Evolutionary conservation across 2,113 vertebrate species (phyloP), one percentile per base, ranked within the genome.

Genomic region (Mormoops blainvillei): DNA sequence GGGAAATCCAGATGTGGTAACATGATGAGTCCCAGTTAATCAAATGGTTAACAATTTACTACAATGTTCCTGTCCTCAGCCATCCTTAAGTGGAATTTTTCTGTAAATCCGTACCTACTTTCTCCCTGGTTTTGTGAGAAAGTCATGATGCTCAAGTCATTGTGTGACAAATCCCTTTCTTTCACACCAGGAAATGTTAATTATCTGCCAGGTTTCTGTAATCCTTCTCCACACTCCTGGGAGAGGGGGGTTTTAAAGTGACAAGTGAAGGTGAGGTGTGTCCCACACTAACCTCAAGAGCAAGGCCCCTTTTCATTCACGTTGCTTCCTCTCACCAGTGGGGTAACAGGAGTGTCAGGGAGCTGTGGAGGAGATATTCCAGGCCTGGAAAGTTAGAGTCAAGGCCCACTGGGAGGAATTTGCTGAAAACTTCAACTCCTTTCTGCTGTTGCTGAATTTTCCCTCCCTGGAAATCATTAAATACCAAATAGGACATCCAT

Each of bases 181-280:
- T 94, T 97, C 95, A 95, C 85, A 78, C 87, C 6, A 1, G 80
- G 68, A 95, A 94, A 93, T 3, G 83, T 95, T 95, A 97, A 96
- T 97, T 96, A 97, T 96, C 96, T 96, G 92, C 87, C 74, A 92
- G 92, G 77, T 94, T 92, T 95, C 94, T 97, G 92, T 87, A 89
- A 94, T 86, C 70, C 92, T 95, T 96, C 91, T 94, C 65, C 76
- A 87, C 50, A 94, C 96, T 95, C 82, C 63, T 43, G 26, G 70
- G 76, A 90, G 76, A 94, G 63, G 45, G 41, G 58, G 83, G 85
- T 96, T 95, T 90, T 80, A 92, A 84, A 95, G 92, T 97, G 93
- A 96, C 94, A 95, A 97, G 94, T 95, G 92, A 77, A 88, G 84
- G 48, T 70, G 95, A 94, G 92, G 50, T 84, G 52, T 97, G 68